phyloP scores from a whole-genome alignment of 2,113 vertebrate species.

The Corydoras sp. region DNA sequence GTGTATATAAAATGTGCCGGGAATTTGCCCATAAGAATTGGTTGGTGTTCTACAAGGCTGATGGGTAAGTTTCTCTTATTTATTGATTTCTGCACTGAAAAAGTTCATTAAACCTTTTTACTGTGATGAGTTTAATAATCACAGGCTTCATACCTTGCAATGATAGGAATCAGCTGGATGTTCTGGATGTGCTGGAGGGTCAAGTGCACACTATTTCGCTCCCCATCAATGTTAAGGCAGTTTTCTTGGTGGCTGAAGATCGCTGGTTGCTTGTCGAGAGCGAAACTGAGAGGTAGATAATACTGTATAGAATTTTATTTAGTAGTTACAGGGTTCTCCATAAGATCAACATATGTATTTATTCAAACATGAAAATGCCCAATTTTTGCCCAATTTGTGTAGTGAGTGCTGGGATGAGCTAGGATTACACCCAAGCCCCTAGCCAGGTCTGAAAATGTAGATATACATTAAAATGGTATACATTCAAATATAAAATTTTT shows the following conservation, averaged over 20 bases:
- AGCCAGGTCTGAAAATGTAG: no score
- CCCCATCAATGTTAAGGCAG: constrained; percentile 77
- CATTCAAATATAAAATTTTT: no score
- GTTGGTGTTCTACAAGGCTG: constrained; percentile 89
- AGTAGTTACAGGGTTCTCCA: no score
- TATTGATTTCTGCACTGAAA: background rate
- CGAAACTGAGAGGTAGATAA: constrained; percentile 73
- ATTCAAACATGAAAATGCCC: no score
- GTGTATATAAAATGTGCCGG: constrained; percentile 82
- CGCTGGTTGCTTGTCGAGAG: constrained; percentile 87
- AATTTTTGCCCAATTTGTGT: no score
- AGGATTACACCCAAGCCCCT: no score
- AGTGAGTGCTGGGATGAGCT: no score
- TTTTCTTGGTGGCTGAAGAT: constrained; percentile 88
- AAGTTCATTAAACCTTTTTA: background rate
- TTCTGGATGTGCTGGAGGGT: constrained; percentile 88
- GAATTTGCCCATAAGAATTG: constrained; percentile 97
- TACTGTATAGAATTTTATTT: no score
- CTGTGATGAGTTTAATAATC: background rate
- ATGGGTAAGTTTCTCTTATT: constrained; percentile 68
- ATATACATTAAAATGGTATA: no score
- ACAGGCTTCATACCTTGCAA: constrained; percentile 26
- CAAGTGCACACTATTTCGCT: constrained; percentile 80
- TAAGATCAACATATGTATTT: no score
- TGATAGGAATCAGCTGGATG: constrained; percentile 75